Evolutionary conservation across 2,888 invertebrate genomes (phyloP).

Genomic region (Willowsia nigromaculata): DNA sequence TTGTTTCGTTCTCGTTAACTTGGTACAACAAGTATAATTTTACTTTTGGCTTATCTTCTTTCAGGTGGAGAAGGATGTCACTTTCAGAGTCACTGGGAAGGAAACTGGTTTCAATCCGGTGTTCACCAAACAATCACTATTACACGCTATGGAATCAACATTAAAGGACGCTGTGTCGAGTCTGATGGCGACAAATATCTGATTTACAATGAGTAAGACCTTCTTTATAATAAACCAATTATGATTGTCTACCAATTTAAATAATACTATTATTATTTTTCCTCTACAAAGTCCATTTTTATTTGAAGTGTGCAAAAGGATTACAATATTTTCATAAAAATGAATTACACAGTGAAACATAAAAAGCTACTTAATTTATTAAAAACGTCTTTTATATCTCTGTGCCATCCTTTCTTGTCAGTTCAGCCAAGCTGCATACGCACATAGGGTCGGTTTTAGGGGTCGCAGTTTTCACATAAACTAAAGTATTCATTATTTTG

Average conservation of each 20-base stretch:
- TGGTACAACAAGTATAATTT: too few species aligned
- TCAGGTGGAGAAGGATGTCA: conserved; percentile 76
- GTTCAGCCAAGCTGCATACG: neutral
- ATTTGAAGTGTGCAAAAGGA: neutral
- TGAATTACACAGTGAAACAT: neutral
- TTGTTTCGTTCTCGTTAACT: too few species aligned
- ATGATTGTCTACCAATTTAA: neutral
- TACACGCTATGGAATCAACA: conserved; percentile 83
- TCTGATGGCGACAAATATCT: conserved; percentile 86
- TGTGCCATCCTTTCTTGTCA: neutral
- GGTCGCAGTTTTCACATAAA: conserved; percentile 38
- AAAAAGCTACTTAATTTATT: neutral
- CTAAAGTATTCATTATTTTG: conserved; percentile 60
- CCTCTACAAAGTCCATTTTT: neutral
- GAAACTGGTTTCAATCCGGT: conserved; percentile 86
- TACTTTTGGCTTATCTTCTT: conserved; percentile 15
- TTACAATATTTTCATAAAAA: neutral
- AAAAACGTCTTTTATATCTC: neutral
- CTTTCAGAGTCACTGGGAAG: conserved; percentile 76
- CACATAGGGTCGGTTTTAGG: neutral
- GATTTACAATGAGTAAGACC: conserved; percentile 81
- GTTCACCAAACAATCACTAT: conserved; percentile 81
- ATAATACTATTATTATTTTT: neutral
- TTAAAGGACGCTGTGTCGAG: conserved; percentile 86
- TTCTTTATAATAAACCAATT: too few species aligned